phyloP scores from a whole-genome alignment of 2,113 vertebrate species.

The Probosciger aterrimus region DNA sequence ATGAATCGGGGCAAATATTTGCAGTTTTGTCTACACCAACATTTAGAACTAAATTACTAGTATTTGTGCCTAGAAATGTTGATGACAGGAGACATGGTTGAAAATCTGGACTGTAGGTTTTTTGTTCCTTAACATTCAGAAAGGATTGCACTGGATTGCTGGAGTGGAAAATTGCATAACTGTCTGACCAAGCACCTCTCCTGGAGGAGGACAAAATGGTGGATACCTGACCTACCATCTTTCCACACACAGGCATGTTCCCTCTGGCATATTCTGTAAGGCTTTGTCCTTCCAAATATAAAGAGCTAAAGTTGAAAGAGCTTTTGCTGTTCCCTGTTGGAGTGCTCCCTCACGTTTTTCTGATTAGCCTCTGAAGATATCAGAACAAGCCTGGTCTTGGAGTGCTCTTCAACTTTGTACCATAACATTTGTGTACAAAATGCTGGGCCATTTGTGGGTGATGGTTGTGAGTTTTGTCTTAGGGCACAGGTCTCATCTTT shows the following conservation, averaged over 20 bases:
- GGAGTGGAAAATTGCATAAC: background rate
- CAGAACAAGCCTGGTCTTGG: slow-evolving; percentile 29
- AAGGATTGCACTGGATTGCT: background rate
- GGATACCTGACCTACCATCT: background rate
- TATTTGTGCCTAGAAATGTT: slow-evolving; percentile 16
- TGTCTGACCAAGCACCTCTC: background rate
- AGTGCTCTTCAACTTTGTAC: background rate
- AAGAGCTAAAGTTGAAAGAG: background rate
- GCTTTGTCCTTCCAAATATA: background rate
- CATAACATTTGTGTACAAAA: background rate
- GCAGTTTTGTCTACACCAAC: background rate
- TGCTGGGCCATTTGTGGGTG: background rate
- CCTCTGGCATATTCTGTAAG: background rate
- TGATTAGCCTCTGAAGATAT: slow-evolving; percentile 17
- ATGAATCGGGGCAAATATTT: slow-evolving; percentile 29
- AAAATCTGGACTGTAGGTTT: slow-evolving; percentile 1
- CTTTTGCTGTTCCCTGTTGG: background rate
- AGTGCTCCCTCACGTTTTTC: background rate
- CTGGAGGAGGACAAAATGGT: background rate
- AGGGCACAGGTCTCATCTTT: background rate
- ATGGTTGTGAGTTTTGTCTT: background rate
- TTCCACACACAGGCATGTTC: background rate
- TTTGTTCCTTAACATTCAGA: background rate
- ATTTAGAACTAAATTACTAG: slow-evolving; percentile 15
- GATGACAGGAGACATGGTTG: background rate